A percentile compares a stretch with the other conserved stretches of the same genome.
phyloP scores from a whole-genome alignment of 2,888 invertebrate genomes.

The Morinoia aosen region DNA sequence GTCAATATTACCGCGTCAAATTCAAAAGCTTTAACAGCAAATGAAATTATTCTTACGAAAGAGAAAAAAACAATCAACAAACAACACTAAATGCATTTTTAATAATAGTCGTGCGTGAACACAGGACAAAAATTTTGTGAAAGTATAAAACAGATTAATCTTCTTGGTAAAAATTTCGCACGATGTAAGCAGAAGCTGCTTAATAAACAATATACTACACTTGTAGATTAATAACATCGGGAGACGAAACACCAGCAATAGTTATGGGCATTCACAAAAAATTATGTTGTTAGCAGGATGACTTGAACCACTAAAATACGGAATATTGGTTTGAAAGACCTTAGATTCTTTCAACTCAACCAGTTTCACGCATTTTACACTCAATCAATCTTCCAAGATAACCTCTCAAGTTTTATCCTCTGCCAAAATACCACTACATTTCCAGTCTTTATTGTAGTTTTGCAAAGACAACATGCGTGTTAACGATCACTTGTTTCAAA shows the following conservation, averaged over 20 bases:
- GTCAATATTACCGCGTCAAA: not conserved
- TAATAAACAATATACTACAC: not conserved
- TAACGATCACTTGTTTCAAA: not conserved
- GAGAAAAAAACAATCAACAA: no score
- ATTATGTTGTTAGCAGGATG: not conserved
- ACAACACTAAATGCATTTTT: no score
- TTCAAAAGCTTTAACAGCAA: not conserved
- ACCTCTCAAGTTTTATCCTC: not conserved
- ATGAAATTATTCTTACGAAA: not conserved
- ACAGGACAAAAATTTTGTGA: no score
- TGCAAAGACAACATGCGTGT: not conserved
- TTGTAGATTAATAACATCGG: not conserved
- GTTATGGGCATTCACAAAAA: not conserved
- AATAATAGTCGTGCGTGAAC: no score
- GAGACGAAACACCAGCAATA: not conserved
- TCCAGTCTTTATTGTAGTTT: not conserved
- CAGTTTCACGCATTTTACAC: not conserved
- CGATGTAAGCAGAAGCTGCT: not conserved
- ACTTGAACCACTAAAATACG: not conserved
- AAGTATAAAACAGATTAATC: not conserved
- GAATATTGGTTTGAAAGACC: not conserved
- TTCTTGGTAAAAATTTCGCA: not conserved
- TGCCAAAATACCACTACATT: not conserved
- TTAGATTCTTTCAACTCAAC: not conserved
- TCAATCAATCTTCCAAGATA: not conserved